Base-by-base conservation (phyloP, 2,797 vertebrate species). In the Otolemur crassicaudatus region DNA sequence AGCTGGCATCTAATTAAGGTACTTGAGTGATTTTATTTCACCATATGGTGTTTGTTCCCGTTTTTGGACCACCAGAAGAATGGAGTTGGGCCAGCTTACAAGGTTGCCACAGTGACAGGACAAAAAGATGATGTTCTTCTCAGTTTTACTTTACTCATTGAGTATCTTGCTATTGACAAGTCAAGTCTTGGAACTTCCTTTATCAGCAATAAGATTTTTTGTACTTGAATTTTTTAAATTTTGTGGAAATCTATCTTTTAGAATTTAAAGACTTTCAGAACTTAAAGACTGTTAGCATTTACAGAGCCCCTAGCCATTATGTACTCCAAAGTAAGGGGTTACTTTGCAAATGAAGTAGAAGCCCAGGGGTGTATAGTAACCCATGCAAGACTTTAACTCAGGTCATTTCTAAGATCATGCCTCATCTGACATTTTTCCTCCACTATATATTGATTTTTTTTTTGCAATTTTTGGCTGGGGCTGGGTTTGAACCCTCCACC, bases 1-100 rank as follows among this genome's bases (percentile, higher is more conserved):
- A 93, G 63, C 56, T 92, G 34, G 22, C 37, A 37, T 86, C 37
- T 92, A 67, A 79, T 80, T 90, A 84, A 94, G 5, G 73, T 92
- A 37, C 63, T 81, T 80, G 8, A 29, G 11, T 46, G 25, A 96
- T 81, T 97, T 96, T 85, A 22, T 94, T 94, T 97, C 72, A 65
- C 76, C 91, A 85, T 46, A 43, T 75, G 93, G 75, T 80, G 67
- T 91, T 94, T 94, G 76, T 91, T 94, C 72, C 77, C 46, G 5
- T 94, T 72, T 90, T 93, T 60, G 69, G n/a, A 46, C 13, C n/a
- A 40, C 87, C 63, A 86, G 69, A 86, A 67, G 91, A 67, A 86
- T 40, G 63, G 56, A 37, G 53, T 58, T 86, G 73, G 87, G 27
- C 73, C 75, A 90, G 23, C 94, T 92, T 94, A 77, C 58, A 91